Conservation (phyloP, 64 coral and sea anemone species). For the Montipora efflorescens region DNA sequence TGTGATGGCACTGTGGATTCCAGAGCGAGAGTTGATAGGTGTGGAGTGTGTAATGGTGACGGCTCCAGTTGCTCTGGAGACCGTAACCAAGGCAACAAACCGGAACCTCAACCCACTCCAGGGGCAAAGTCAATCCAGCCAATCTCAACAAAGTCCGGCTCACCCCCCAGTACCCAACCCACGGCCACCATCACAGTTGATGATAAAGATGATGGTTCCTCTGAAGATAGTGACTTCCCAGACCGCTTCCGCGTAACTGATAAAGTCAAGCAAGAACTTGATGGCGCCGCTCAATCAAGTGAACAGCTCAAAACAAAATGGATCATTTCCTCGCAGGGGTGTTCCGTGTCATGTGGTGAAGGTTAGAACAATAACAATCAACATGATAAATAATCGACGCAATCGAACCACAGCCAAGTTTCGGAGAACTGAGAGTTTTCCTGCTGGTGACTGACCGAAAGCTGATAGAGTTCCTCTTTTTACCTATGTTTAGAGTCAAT, state of each 20-base stretch:
- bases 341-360: neutral
- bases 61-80: slow-evolving; percentile 51
- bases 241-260: slow-evolving; percentile 11
- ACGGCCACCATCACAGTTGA: too few species aligned
- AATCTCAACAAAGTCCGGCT: neutral
- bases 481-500: too few species aligned
- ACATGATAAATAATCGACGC: too few species aligned
- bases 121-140: too few species aligned
- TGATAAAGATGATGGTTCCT: neutral
- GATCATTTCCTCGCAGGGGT: neutral
- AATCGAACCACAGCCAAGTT: too few species aligned
- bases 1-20: slow-evolving; percentile 56
- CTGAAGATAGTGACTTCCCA: neutral
- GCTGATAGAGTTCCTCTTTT: too few species aligned
- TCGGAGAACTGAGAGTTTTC: too few species aligned
- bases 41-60: slow-evolving; percentile 61
- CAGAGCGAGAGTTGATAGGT: slow-evolving; percentile 33
- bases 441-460: too few species aligned
- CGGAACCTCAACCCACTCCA: neutral
- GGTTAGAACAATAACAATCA: neutral
- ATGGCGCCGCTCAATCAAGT: neutral
- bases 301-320: neutral
- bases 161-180: neutral
- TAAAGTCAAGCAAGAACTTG: neutral
- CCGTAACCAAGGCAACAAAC: slow-evolving; percentile 6